Base-by-base conservation (phyloP, 2,888 invertebrate species). In the Stenolophus ochropezus region DNA sequence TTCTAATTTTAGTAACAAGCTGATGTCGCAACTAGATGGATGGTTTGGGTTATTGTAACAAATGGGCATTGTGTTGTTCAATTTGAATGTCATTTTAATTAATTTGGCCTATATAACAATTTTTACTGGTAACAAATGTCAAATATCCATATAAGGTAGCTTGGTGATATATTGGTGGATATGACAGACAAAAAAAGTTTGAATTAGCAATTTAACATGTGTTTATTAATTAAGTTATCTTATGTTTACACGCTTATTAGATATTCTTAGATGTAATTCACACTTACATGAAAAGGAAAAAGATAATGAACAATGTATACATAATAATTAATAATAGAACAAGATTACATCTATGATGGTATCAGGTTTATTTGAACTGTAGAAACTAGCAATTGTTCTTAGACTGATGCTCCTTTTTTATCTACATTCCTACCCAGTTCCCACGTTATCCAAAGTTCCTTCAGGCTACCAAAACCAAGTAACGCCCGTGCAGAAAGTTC, bases 1-100 rank as follows among this genome's bases (percentile, higher is more conserved):
- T 56, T 56, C 56, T 56, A 56, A 21, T 56, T 56, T 56, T 56
- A 21, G 56, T 16, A 16, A 51, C 51, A 51, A 51, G 16, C 4
- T 51, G 4, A 16, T 51, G 14, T 51, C 51, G 16, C 4, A 51
- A 51, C 14, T 51, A 16, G 16, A 51, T 51, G 16, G 16, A 51
- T 51, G 51, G 14, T 14, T 51, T 51, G 5, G 14, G 16, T 51
- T 16, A 51, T 51, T 51, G 14, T 16, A 16, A 51, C 51, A 51
- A 51, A 16, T 51, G 51, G 51, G 3, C 51, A 51, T 51, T 51
- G 51, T 42, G 33, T 1, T 1, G 8, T 4, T 6, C 11, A 42
- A 3, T 42, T 42, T 42, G 33, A 42, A 42, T 42, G 33, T 42
- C 33, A 42, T 42, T 42, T 42, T 42, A 42, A 42, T 42, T 42